Evolutionary conservation across 2,113 vertebrate species (phyloP).

Genomic region (Cyprinus carpio): DNA sequence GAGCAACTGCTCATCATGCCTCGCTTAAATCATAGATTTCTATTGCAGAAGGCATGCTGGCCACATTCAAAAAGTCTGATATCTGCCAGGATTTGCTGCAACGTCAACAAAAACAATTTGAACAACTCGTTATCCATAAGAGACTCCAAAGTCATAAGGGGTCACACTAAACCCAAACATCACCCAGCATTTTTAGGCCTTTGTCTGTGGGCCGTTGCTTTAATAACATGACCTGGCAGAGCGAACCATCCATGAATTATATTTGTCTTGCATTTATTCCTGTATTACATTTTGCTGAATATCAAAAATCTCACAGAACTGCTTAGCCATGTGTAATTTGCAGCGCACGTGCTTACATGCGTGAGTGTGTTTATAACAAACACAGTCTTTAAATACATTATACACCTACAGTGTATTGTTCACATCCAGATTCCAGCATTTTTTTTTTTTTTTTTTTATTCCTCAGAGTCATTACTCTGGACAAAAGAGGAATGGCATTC

Average conservation of each 20-base stretch:
- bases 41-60: conserved; percentile 74
- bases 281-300: conserved; percentile 50
- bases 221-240: conserved; percentile 33
- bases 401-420: conserved; percentile 55
- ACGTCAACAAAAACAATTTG: conserved; percentile 68
- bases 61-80: conserved; percentile 74
- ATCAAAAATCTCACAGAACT: conserved; percentile 37
- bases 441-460: conserved; percentile 52
- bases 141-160: conserved; percentile 33
- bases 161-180: conserved; percentile 18
- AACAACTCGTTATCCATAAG: conserved; percentile 40
- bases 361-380: conserved; percentile 53
- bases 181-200: conserved; percentile 2
- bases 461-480: conserved; percentile 50
- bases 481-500: conserved; percentile 56
- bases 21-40: conserved; percentile 80
- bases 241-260: conserved; percentile 27
- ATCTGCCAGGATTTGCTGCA: conserved; percentile 64
- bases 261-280: conserved; percentile 40
- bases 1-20: conserved; percentile 81
- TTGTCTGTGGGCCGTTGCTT: conserved; percentile 20
- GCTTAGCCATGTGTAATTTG: conserved; percentile 51
- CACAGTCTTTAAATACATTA: conserved; percentile 50
- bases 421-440: conserved; percentile 17
- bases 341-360: conserved; percentile 26